A percentile compares a stretch with the other conserved stretches of the same genome.
Conservation (phyloP, 2,113 vertebrate species). For the Oreamnos americanus region DNA sequence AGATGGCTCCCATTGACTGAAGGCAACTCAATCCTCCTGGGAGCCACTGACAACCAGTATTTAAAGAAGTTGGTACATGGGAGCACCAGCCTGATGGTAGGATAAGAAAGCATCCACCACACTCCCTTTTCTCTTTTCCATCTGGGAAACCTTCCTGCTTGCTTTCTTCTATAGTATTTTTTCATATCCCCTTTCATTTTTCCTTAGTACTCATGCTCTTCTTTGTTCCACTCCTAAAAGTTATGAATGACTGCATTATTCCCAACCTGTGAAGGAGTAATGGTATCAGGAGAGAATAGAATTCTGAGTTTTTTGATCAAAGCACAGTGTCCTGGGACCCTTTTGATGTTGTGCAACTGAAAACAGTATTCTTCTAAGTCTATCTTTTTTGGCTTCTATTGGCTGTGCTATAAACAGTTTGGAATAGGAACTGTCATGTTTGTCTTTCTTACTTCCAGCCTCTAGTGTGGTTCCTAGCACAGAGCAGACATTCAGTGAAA, state of each 20-base stretch:
- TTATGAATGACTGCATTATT: not conserved
- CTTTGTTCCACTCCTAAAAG: not conserved
- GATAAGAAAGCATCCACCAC: not conserved
- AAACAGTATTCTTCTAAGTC: not conserved
- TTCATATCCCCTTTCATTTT: not conserved
- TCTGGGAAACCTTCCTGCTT: not conserved
- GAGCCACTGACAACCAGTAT: not conserved
- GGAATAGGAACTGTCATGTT: not conserved
- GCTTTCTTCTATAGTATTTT: not conserved
- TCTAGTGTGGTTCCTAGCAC: not conserved
- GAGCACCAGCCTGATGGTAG: not conserved
- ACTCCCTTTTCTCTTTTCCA: not conserved
- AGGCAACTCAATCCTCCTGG: not conserved
- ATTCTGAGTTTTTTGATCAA: not conserved
- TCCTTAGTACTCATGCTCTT: not conserved
- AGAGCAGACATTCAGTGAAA: not conserved
- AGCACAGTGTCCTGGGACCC: not conserved
- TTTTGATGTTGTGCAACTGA: not conserved
- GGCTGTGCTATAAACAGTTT: not conserved
- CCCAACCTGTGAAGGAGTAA: not conserved
- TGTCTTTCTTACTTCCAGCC: not conserved
- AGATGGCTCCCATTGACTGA: not conserved
- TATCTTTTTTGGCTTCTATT: not conserved
- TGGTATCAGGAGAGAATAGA: not conserved
- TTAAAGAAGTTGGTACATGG: not conserved